Evolutionary conservation across 2,797 vertebrate species (phyloP).

Genomic region (Galaxias olidus): DNA sequence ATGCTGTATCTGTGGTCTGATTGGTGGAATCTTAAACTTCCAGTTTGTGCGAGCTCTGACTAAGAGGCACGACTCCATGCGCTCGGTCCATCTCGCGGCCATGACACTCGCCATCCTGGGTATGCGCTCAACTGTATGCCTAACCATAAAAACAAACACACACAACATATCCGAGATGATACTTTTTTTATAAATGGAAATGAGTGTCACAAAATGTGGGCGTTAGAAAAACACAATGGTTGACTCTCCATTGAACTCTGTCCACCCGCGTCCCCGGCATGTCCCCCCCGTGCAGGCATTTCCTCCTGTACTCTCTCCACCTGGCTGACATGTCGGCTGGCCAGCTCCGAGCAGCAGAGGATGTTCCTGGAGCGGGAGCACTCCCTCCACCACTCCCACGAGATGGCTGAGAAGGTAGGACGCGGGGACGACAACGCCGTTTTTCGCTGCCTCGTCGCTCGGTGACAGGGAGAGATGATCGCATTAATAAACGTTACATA

Average conservation of each 20-base stretch:
- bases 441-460: not conserved
- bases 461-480: not conserved
- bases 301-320: slow-evolving; percentile 94
- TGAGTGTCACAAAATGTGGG: not conserved
- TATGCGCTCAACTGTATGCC: slow-evolving; percentile 26
- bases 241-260: not conserved
- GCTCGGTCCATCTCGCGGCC: slow-evolving; percentile 88
- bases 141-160: not conserved
- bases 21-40: slow-evolving; percentile 97
- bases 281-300: slow-evolving; percentile 71
- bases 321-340: slow-evolving; percentile 96
- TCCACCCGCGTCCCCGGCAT: not conserved
- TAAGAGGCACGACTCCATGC: slow-evolving; percentile 83
- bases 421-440: not conserved
- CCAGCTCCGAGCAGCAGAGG: slow-evolving; percentile 96
- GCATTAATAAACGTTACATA: not conserved
- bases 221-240: not conserved
- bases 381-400: slow-evolving; percentile 96
- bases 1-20: slow-evolving; percentile 97
- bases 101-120: slow-evolving; percentile 94
- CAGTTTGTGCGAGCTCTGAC: slow-evolving; percentile 95
- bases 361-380: slow-evolving; percentile 99
- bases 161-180: not conserved
- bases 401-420: slow-evolving; percentile 97
- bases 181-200: too few relatives aligned